Evolutionary conservation across 2,888 invertebrate species (phyloP), one percentile per base, ranked within the genome.

Genomic region (Neoaliturus tenellus): DNA sequence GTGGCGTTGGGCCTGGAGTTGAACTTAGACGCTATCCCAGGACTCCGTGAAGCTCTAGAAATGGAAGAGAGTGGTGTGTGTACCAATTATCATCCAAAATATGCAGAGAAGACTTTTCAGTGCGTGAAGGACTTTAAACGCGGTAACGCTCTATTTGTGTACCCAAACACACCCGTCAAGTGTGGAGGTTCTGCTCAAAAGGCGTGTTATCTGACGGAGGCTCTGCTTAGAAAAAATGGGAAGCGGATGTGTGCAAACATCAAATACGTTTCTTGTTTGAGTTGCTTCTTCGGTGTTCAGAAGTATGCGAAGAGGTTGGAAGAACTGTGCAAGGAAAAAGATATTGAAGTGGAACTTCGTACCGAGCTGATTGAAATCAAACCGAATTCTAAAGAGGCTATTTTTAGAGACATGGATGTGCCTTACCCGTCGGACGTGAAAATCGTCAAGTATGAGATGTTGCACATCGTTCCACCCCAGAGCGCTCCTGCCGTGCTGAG

Each of bases 111-210:
- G 88, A 98, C 98, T 0, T 96, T 93, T 89, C 89, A 93, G 6
- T 94, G 94, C 83, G 89, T 99, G 35, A 91, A 94, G 88, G 91
- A 91, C 33, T 95, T 98, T 85, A 91, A 93, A 83, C 91, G 92
- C 0, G 98, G 98, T 0, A 95, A 96, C 89, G 98, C 96, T 0
- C 92, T 99, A 84, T 99, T 99, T 90, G 98, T 99, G 0, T 98
- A 95, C 90, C 99, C 99, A 0, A 94, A 95, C 88, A 93, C 96
- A 0, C 95, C 96, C 0, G 95, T 99, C 73, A 99, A 99, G 91
- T 99, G 99, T 90, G 97, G 99, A 0, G 99, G 99, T 0, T 99
- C 99, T 0, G 99, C 99, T 31, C 99, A 99, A 91, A 99, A 99
- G 92, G 98, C 98, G 84, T 94, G 95, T 88, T 99, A 99, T 89